Evolutionary conservation across 92 coral and sea anemone genomes (phyloP), one percentile per base, ranked within the genome.

Genomic region (Porites evermanni): DNA sequence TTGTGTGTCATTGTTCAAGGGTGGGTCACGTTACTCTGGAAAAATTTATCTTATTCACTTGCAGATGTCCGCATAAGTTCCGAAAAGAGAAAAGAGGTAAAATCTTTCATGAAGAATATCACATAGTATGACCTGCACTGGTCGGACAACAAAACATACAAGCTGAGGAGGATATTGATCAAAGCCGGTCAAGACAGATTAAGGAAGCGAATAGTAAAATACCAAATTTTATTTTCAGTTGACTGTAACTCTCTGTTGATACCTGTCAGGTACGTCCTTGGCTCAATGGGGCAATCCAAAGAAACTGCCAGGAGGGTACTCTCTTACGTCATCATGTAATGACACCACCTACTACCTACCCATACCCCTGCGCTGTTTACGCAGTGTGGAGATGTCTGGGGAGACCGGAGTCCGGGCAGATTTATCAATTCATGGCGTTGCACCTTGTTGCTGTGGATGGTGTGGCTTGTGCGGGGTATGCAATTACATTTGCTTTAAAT

Each of bases 241-340:
- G 32, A 2, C 32, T 29, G 0, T 38, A 29, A 29, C 47, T 29
- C 77, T 38, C 11, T 32, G 23, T 17, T 23, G 32, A 18, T n/a
- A 60, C 64, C 59, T 47, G 47, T 56, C 61, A 89, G 98, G 81
- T 56, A 86, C 92, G 69, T 87, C 98, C 50, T 68, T 94, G 78
- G 52, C 53, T 23, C 63, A 71, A 13, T 92, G 91, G 87, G 98
- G 98, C 1, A 84, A 94, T 65, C 88, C 95, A 47, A 92, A 94
- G 89, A 92, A 86, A 64, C 94, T 94, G 8, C 95, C 95, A 44
- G 98, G 98, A 16, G 98, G 98, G 12, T 94, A 92, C 86, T 60
- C 79, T 11, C 58, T 94, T 54, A 72, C 81, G 61, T 74, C 91
- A 53, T 60, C 77, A 14, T 90, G 88, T 59, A 89, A 84, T 58